Evolutionary conservation across 2,797 vertebrate genomes (phyloP), one percentile per base, ranked within the genome.

Genomic region (Tarsius wallacei): DNA sequence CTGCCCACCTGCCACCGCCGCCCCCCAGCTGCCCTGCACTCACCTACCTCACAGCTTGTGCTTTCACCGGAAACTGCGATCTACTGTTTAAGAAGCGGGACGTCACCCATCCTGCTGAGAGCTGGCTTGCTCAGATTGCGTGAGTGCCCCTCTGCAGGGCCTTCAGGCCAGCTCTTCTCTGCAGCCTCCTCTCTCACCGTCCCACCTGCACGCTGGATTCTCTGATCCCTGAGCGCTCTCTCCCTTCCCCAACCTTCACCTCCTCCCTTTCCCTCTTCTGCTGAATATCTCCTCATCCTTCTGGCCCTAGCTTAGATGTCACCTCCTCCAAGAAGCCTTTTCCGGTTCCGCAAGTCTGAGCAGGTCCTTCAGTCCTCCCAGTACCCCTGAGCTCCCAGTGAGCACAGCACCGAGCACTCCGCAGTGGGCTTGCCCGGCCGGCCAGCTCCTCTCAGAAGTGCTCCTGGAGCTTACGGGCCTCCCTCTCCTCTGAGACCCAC

Each of bases 61-160:
- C 22, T 53, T 87, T 94, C 95, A 93, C 36, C 76, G 92, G 91
- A 96, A 94, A 96, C 81, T 92, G 90, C 63, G 93, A 85, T 96
- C 64, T 90, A 66, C 74, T 93, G 59, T 82, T 96, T 83, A 74
- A 93, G 96, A 96, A 86, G 59, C 64, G 87, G 80, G 90, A 94
- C 71, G 21, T 47, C 76, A 21, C 74, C 49, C 24, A 42, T 42
- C 83, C 83, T 36, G 28, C 74, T 55, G 57, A 92, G 96, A 82
- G 66, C 42, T 17, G 49, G 63, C 84, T 10, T 70, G 22, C 33
- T 66, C 82, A 78, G 78, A 80, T 19, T 8, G 31, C 47, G 49
- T 68, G 90, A 74, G 81, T 94, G 49, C 42, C 92, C 66, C 33
- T 93, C 55, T 1, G 47, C 0, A 21, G 71, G 59, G 49, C 80